phyloP scores from a whole-genome alignment of 30 jellyfish, hydroid and myxozoan genomes.

The Turritopsis rubra region DNA sequence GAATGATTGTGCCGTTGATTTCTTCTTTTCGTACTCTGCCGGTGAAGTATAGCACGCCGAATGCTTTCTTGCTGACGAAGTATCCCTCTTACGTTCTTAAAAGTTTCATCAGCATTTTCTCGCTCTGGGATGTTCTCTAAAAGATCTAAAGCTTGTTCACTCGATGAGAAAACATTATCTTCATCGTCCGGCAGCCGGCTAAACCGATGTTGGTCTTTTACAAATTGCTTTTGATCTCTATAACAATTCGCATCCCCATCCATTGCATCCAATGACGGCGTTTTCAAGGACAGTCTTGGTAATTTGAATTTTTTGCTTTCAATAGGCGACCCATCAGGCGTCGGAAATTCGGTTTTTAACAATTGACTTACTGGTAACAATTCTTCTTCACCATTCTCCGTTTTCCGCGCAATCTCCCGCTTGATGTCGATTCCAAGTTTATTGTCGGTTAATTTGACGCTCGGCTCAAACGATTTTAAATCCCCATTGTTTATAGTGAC shows the following conservation, averaged over 20 bases:
- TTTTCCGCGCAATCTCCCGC: not conserved
- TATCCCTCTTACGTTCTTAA: conserved; percentile 32
- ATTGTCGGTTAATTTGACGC: not conserved
- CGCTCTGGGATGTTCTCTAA: conserved; percentile 34
- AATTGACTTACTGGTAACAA: not conserved
- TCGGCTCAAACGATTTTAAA: not conserved
- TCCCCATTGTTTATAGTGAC: conserved; percentile 22
- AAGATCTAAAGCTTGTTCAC: conserved; percentile 22
- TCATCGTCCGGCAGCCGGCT: conserved; percentile 28
- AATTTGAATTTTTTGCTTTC: not conserved
- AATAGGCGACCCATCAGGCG: conserved; percentile 1
- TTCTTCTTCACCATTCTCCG: not conserved
- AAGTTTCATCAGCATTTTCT: conserved; percentile 39
- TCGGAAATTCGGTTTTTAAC: not conserved
- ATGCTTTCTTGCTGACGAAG: conserved; percentile 45
- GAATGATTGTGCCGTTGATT: not conserved
- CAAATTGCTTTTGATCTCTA: conserved; percentile 45
- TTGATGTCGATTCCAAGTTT: conserved; percentile 8
- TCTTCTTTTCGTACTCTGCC: conserved; percentile 7
- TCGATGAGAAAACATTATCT: conserved; percentile 17
- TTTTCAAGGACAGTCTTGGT: not conserved
- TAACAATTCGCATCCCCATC: conserved; percentile 33
- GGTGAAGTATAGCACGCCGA: conserved; percentile 30
- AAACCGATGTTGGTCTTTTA: conserved; percentile 4
- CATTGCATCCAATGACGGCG: conserved; percentile 27